These are phyloP conservation scores for Prinia subflava DNA, from an alignment of 2,113 vertebrate species.

Conservation along the genomic window DNA sequence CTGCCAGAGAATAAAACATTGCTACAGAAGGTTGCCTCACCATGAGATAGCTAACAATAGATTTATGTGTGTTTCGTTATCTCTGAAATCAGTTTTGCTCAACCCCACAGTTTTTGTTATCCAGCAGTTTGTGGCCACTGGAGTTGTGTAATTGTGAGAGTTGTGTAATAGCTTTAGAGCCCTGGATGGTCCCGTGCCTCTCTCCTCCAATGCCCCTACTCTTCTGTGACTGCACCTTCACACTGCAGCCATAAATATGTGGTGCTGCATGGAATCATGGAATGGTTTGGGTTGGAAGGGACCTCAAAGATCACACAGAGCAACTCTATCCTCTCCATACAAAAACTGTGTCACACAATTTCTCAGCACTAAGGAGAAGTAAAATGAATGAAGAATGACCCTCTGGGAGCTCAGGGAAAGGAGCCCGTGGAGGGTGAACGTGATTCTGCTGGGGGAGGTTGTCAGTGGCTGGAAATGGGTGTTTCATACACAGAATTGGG, in stretches of 20 bases:
- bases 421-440: rapidly evolving
- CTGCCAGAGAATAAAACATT: not conserved
- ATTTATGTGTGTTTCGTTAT: not conserved
- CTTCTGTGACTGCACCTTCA: not conserved
- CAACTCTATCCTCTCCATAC: not conserved
- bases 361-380: not conserved
- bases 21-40: not conserved
- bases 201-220: rapidly evolving
- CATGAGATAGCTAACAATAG: rapidly evolving
- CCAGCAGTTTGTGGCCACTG: not conserved
- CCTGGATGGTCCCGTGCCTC: not conserved
- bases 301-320: not conserved
- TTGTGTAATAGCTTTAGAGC: not conserved
- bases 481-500: not conserved
- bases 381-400: not conserved
- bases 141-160: not conserved
- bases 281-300: not conserved
- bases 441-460: not conserved
- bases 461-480: not conserved
- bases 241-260: not conserved
- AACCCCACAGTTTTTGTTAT: not conserved
- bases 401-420: not conserved
- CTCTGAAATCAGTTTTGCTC: not conserved
- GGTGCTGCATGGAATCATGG: rapidly evolving
- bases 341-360: not conserved